Base-by-base conservation (phyloP, 2,888 invertebrate genomes). In the Ormyrus nitidulus region DNA sequence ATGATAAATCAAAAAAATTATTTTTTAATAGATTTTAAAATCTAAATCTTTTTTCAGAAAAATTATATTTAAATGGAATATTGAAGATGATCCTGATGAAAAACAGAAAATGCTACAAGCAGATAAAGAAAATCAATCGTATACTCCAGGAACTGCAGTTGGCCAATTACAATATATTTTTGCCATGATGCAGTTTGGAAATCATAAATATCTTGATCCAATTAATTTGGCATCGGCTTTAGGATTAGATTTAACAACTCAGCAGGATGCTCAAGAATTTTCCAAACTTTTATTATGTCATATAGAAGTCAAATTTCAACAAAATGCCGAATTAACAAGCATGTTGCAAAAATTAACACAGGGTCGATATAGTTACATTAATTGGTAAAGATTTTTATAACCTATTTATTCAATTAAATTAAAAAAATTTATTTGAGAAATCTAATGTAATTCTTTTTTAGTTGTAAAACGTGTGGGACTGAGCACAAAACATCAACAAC, bases 211-310 rank as follows among this genome's bases (percentile, higher is more conserved):
- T 76, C 91, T 93, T 54, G 93, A 94, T 88, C 93, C 94, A 4
- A 91, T 92, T 59, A 91, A 91, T 78, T 91, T 94, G 81, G 92
- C 94, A 3, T 90, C 91, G 53, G 91, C 92, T 65, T 88, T 94
- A 7, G 92, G 92, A 6, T 87, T 94, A 70, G 93, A 94, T 85
- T 92, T 93, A 34, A 91, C 91, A 58, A 92, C 92, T 54, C 94
- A 94, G 83, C 93, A 93, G 90, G 94, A 94, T 90, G 93, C 93
- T 53, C 93, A 94, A 88, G 94, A 94, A 87, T 94, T 94, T 89
- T 93, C 93, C 10, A 93, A 93, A 86, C 89, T 94, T 48, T 92
- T 94, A 83, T 91, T 93, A 73, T 92, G 92, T 65, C 90, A 93
- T 70, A 89, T 93, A 34, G 93, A 93, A 87, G 91, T 91, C 69